Evolutionary conservation across 1,140 invertebrate genomes (phyloP).

Genomic region (Tetranychus cinnabarinus): DNA sequence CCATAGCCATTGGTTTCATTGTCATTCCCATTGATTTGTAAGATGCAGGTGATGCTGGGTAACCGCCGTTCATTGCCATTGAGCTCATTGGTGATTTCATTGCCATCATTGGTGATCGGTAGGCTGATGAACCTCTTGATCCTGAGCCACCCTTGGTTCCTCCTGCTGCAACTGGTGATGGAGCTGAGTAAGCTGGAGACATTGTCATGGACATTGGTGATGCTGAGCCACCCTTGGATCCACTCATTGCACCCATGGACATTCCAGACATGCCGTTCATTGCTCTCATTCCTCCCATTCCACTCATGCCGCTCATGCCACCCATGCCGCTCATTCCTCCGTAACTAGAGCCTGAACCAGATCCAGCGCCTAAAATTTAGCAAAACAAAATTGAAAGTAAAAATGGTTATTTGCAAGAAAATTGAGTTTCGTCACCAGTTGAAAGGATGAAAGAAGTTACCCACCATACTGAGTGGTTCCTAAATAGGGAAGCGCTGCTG

Average conservation of each 20-base stretch:
- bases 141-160: too few relatives aligned
- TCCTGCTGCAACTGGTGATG: too few relatives aligned
- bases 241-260: background rate
- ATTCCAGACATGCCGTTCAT: background rate
- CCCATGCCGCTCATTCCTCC: background rate
- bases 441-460: background rate
- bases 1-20: background rate
- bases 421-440: background rate
- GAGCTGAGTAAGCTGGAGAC: too few relatives aligned
- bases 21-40: background rate
- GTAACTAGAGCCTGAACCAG: background rate
- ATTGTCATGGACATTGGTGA: too few relatives aligned
- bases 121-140: too few relatives aligned
- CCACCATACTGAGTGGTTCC: background rate
- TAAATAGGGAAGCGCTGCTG: too few relatives aligned
- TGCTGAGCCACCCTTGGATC: too few relatives aligned
- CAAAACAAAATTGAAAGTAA: background rate
- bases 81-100: too few relatives aligned
- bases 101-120: too few relatives aligned
- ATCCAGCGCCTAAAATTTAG: background rate
- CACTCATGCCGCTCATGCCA: background rate
- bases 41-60: background rate
- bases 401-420: background rate
- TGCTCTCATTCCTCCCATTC: background rate
- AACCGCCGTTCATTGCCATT: too few relatives aligned